Evolutionary conservation across 92 coral and sea anemone species (phyloP).

Genomic region (Paragorgia papillata): DNA sequence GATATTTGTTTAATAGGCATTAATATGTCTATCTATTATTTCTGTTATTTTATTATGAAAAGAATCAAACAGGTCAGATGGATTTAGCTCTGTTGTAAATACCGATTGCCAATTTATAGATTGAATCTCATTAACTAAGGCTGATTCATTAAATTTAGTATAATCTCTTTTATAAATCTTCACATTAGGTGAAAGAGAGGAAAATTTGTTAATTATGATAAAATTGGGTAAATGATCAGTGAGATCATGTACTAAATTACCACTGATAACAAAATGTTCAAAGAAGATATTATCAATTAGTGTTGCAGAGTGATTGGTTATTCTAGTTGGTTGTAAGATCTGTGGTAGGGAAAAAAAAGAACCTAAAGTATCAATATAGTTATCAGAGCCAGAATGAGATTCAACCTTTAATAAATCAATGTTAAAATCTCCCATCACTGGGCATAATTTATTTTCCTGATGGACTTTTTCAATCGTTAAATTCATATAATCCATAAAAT

Average conservation of each 20-base stretch:
- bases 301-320: constrained; percentile 56
- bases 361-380: constrained; percentile 3
- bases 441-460: constrained; percentile 11
- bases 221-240: constrained; percentile 62
- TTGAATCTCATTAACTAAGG: constrained; percentile 39
- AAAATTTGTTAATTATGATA: constrained; percentile 49
- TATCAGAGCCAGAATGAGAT: constrained; percentile 1
- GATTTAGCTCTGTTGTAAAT: background rate
- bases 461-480: background rate
- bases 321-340: constrained; percentile 58
- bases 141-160: constrained; percentile 45
- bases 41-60: background rate
- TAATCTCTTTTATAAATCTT: constrained; percentile 50
- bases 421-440: constrained; percentile 13
- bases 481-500: constrained; percentile 7
- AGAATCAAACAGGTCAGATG: background rate
- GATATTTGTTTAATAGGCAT: constrained; percentile 46
- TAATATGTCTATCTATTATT: constrained; percentile 43
- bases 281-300: constrained; percentile 61
- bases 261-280: constrained; percentile 50
- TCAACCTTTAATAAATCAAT: constrained; percentile 25
- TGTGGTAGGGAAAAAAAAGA: constrained; percentile 46
- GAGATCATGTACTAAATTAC: constrained; percentile 48
- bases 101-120: constrained; percentile 44
- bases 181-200: constrained; percentile 36